Evolutionary conservation across 2,797 vertebrate species (phyloP).

Genomic region (Sebastolobus alascanus): DNA sequence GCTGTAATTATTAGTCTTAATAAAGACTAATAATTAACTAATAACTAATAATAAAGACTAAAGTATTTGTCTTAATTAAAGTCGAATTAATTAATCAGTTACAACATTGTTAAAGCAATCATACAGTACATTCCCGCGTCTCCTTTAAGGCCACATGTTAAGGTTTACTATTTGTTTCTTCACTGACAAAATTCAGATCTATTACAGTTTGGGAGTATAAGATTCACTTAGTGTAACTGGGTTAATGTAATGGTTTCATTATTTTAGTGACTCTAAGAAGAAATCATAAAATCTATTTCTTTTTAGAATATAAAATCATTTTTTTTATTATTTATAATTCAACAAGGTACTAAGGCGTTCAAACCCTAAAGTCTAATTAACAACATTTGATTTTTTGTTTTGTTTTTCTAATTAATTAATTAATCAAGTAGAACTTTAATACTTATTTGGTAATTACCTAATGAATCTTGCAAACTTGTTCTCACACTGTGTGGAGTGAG

Average conservation of each 20-base stretch:
- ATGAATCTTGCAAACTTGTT: slow-evolving; percentile 12
- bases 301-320: neutral
- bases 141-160: neutral
- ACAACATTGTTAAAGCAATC: neutral
- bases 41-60: too few relatives aligned
- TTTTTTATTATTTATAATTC: neutral
- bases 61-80: neutral
- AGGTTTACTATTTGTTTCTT: neutral
- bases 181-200: neutral
- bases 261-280: neutral
- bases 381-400: neutral
- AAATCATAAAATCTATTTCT: neutral
- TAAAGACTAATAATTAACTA: too few relatives aligned
- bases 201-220: neutral
- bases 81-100: neutral
- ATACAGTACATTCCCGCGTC: neutral
- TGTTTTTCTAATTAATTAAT: neutral
- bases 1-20: neutral
- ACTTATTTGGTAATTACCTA: slow-evolving; percentile 13
- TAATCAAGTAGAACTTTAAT: neutral
- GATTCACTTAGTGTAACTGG: too few relatives aligned
- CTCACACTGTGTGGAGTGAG: neutral
- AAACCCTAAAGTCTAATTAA: slow-evolving; percentile 3
- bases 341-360: neutral
- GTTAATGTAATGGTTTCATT: neutral